Evolutionary conservation across 2,797 vertebrate species (phyloP).

Genomic region (Macropodus opercularis): DNA sequence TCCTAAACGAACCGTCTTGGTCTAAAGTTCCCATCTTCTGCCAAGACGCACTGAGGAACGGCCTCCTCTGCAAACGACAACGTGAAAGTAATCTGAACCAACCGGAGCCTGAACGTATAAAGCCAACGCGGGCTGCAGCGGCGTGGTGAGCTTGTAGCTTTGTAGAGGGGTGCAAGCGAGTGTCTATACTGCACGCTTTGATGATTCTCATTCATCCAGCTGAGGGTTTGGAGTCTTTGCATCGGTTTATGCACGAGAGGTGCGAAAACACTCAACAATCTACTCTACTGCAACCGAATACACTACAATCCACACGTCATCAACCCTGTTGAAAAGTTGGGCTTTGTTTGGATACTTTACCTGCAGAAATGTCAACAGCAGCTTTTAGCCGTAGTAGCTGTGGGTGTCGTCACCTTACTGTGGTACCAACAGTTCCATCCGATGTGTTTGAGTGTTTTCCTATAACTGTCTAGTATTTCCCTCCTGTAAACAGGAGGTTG

Average conservation of each 20-base stretch:
- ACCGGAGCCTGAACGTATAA: slow-evolving; percentile 8
- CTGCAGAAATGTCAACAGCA: slow-evolving; percentile 65
- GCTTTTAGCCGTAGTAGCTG: slow-evolving; percentile 17
- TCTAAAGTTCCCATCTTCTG: too few species aligned
- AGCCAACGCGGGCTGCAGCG: too few species aligned
- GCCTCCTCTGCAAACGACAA: slow-evolving; percentile 1
- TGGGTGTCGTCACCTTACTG: slow-evolving; percentile 24
- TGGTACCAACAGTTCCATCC: slow-evolving; percentile 35
- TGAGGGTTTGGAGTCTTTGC: not conserved
- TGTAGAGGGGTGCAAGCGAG: too few species aligned
- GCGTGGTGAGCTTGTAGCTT: too few species aligned
- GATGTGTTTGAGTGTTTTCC: slow-evolving; percentile 34
- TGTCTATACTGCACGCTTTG: too few species aligned
- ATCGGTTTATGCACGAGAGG: not conserved
- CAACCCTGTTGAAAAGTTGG: slow-evolving; percentile 31
- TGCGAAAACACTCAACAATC: slow-evolving; percentile 11
- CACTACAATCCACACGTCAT: slow-evolving; percentile 22
- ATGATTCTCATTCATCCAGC: not conserved
- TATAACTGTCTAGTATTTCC: slow-evolving; percentile 33
- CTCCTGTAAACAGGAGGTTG: slow-evolving; percentile 30
- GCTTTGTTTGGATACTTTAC: slow-evolving; percentile 47
- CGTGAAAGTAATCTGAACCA: slow-evolving; percentile 27
- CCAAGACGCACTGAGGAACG: too few species aligned
- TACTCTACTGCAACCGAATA: slow-evolving; percentile 29
- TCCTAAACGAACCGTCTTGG: too few species aligned